These are phyloP conservation scores for Drosophila monieri DNA, from an alignment of 2,888 invertebrate species.

Conservation along the genomic window DNA sequence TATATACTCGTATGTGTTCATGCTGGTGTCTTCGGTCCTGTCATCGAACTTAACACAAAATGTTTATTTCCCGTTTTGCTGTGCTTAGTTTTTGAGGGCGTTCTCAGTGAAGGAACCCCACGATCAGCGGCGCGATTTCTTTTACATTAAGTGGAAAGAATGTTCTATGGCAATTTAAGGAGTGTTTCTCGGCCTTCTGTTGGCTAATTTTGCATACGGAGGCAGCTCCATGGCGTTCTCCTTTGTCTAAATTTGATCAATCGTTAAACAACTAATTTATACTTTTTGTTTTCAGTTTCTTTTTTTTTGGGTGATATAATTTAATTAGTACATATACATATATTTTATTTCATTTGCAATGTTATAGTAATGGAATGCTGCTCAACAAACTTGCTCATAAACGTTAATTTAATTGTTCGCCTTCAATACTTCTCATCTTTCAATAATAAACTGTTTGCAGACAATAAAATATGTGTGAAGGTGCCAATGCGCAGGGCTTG, in stretches of 20 bases:
- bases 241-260: slow-evolving; percentile 47
- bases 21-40: slow-evolving; percentile 48
- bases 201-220: slow-evolving; percentile 29
- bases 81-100: slow-evolving; percentile 31
- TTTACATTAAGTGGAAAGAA: slow-evolving; percentile 37
- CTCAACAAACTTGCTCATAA: slow-evolving; percentile 58
- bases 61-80: slow-evolving; percentile 36
- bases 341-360: slow-evolving; percentile 58
- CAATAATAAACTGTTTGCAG: slow-evolving; percentile 66
- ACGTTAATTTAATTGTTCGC: slow-evolving; percentile 49
- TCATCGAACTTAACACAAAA: slow-evolving; percentile 64
- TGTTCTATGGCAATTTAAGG: slow-evolving; percentile 39
- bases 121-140: slow-evolving; percentile 8
- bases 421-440: slow-evolving; percentile 17
- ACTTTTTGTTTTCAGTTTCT: slow-evolving; percentile 32
- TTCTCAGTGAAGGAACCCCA: slow-evolving; percentile 8
- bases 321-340: slow-evolving; percentile 72
- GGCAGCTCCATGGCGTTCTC: slow-evolving; percentile 23
- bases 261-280: slow-evolving; percentile 74
- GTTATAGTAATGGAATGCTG: slow-evolving; percentile 60
- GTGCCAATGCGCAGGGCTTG: slow-evolving; percentile 38
- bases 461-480: slow-evolving; percentile 64
- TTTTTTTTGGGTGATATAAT: slow-evolving; percentile 60
- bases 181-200: slow-evolving; percentile 21
- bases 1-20: slow-evolving; percentile 50